Conservation (phyloP, 2,113 vertebrate species). For the Irena cyanogastra region DNA sequence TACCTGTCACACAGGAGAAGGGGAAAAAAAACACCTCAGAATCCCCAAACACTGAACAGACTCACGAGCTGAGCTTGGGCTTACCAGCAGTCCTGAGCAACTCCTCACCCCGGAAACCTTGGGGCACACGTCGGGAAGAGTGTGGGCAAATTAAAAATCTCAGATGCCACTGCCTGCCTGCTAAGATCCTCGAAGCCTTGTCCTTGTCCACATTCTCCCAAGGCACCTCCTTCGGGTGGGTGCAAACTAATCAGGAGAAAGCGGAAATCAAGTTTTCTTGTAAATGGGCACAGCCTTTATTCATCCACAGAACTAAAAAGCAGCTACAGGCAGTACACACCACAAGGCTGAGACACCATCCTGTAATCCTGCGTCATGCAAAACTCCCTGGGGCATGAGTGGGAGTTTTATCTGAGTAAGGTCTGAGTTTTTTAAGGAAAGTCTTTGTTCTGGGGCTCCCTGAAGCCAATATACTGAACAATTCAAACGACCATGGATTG, state of each 20-base stretch:
- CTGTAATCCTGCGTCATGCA: constrained; percentile 21
- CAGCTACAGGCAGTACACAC: not conserved
- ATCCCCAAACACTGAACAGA: not conserved
- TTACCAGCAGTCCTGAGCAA: not conserved
- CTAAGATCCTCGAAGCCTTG: not conserved
- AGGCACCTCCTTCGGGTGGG: not conserved
- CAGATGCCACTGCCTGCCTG: not conserved
- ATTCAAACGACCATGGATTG: not conserved
- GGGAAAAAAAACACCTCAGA: not conserved
- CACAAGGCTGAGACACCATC: constrained; percentile 16
- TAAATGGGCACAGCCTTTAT: not conserved
- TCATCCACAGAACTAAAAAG: not conserved
- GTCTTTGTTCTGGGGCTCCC: constrained; percentile 38
- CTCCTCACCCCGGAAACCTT: not conserved
- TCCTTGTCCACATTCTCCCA: not conserved
- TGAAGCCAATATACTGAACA: constrained; percentile 1
- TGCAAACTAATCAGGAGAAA: not conserved
- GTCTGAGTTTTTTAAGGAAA: constrained; percentile 11
- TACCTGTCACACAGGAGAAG: not conserved
- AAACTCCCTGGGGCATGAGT: constrained; percentile 42
- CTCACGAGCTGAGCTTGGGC: rapidly evolving
- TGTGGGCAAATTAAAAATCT: not conserved
- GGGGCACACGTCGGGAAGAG: not conserved
- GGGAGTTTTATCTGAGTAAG: constrained; percentile 49
- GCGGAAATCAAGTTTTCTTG: not conserved